phyloP scores from a whole-genome alignment of 2,113 vertebrate genomes.

The Noctilio leporinus region DNA sequence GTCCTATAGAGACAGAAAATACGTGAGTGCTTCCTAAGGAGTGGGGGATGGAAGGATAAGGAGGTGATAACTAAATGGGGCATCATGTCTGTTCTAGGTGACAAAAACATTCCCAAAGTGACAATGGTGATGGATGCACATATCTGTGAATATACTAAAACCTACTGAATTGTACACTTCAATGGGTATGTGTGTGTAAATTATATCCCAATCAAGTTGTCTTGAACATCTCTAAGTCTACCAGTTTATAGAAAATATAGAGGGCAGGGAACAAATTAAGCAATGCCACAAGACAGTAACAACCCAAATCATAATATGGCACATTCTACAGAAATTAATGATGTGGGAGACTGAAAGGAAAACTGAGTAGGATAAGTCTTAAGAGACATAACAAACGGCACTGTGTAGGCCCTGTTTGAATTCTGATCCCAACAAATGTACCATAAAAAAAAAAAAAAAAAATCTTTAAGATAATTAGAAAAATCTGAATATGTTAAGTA shows the following conservation, averaged over 20 bases:
- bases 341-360: neutral
- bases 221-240: neutral
- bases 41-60: neutral
- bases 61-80: neutral
- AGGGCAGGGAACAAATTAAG: neutral
- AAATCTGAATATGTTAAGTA: neutral
- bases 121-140: neutral
- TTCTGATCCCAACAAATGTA: neutral
- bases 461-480: neutral
- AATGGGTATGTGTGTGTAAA: neutral
- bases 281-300: neutral
- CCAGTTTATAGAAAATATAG: neutral
- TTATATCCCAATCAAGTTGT: neutral
- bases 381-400: neutral
- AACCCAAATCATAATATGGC: neutral
- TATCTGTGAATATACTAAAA: neutral
- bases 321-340: neutral
- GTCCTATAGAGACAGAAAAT: neutral
- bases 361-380: neutral
- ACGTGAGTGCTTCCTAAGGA: neutral
- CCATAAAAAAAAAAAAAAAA: neutral
- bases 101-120: neutral
- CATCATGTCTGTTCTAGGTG: neutral
- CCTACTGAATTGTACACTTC: neutral
- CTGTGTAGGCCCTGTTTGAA: neutral